phyloP scores from a whole-genome alignment of 2,888 invertebrate species.

The Buathra laborator region DNA sequence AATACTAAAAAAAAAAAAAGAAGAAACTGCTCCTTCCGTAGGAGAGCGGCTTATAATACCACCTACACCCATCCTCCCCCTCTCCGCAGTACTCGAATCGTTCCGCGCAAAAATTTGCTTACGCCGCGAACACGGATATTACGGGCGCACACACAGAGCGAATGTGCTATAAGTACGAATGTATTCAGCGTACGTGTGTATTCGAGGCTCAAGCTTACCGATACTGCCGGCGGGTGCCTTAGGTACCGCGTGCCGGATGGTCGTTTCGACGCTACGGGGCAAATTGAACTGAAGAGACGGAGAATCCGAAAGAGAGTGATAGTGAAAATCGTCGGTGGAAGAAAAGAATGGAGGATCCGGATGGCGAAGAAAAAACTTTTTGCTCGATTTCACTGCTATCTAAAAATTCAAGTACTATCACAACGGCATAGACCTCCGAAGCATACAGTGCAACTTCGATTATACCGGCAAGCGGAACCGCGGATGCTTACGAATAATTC shows the following conservation, averaged over 20 bases:
- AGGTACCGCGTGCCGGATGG: conserved; percentile 17
- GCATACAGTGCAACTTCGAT: not conserved
- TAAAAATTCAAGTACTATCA: conserved; percentile 8
- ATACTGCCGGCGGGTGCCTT: conserved; percentile 10
- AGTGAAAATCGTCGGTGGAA: conserved; percentile 27
- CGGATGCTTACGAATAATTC: not conserved
- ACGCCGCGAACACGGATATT: conserved; percentile 46
- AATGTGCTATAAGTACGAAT: not conserved
- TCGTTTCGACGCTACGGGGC: conserved; percentile 35
- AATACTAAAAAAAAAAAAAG: conserved; percentile 1
- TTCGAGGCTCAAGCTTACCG: conserved; percentile 2
- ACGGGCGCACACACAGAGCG: not conserved
- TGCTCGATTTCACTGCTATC: conserved; percentile 26
- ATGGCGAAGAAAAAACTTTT: conserved; percentile 14
- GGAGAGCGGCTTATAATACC: conserved; percentile 17
- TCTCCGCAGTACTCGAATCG: conserved; percentile 9
- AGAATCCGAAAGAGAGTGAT: not conserved
- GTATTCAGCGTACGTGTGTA: conserved; percentile 6
- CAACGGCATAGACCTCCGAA: not conserved
- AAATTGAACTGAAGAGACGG: conserved; percentile 39
- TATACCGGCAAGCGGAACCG: not conserved
- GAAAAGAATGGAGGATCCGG: not conserved
- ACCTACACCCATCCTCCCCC: not conserved
- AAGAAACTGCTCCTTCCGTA: not conserved
- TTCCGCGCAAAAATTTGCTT: conserved; percentile 48